These are phyloP conservation scores for Uloborus plumipes DNA, from an alignment of 2,888 invertebrate species.

Conservation along the genomic window DNA sequence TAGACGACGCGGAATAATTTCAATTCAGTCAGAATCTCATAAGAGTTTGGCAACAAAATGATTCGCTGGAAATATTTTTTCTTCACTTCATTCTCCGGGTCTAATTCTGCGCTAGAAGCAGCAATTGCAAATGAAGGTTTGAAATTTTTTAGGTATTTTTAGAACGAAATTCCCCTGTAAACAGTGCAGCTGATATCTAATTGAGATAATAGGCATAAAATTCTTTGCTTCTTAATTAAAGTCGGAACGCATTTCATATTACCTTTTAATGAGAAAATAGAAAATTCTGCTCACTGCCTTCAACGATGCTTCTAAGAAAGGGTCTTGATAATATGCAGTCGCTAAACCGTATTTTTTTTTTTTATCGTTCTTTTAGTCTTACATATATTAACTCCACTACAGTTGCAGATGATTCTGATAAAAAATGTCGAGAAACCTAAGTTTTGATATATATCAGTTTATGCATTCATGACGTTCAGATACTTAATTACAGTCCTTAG, in stretches of 20 bases:
- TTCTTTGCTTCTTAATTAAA: slow-evolving; percentile 50
- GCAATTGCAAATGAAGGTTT: no score
- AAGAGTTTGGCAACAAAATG: neutral
- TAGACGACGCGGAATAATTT: slow-evolving; percentile 22
- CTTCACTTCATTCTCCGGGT: neutral
- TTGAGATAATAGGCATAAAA: slow-evolving; percentile 16
- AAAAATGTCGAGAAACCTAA: no score
- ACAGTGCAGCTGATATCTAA: neutral
- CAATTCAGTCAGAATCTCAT: slow-evolving; percentile 27
- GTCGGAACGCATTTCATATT: slow-evolving; percentile 13
- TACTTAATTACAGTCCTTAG: no score
- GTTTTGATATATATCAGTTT: no score
- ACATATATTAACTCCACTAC: no score
- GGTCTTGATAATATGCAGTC: no score
- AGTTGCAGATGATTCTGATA: no score
- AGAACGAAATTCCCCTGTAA: neutral
- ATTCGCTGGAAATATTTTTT: neutral
- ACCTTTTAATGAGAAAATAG: slow-evolving; percentile 18
- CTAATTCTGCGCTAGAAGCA: neutral
- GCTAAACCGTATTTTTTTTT: no score
- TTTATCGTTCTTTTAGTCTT: no score
- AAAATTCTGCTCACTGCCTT: no score
- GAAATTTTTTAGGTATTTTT: neutral
- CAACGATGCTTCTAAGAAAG: no score
- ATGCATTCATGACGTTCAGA: no score